Evolutionary conservation across 2,797 vertebrate species (phyloP).

Genomic region (Danio choprae): DNA sequence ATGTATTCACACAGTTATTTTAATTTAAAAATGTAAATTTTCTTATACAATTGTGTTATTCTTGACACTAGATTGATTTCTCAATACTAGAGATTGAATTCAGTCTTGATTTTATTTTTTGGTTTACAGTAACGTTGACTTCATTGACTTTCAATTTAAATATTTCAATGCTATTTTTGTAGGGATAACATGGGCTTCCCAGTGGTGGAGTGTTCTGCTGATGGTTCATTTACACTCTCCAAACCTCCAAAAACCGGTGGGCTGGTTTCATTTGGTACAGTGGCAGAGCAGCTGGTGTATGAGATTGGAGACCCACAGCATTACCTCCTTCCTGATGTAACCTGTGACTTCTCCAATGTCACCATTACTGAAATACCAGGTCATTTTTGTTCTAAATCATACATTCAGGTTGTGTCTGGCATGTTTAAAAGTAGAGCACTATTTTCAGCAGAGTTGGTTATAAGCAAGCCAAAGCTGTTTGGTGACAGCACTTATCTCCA

Average conservation of each 20-base stretch:
- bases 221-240: conserved; percentile 82
- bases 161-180: not conserved
- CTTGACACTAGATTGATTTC: too few species aligned
- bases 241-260: conserved; percentile 84
- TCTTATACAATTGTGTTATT: too few species aligned
- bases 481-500: not conserved
- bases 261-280: conserved; percentile 83
- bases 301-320: conserved; percentile 82
- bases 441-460: not conserved
- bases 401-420: not conserved
- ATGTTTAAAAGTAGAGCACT: not conserved
- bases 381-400: conserved; percentile 53
- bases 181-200: conserved; percentile 90
- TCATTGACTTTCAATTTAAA: not conserved
- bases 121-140: not conserved
- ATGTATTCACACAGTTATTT: too few species aligned
- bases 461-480: not conserved
- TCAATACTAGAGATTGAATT: too few species aligned
- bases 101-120: too few species aligned
- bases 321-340: conserved; percentile 87
- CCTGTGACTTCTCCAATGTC: conserved; percentile 87
- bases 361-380: conserved; percentile 84
- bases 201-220: conserved; percentile 80
- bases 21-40: too few species aligned
- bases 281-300: conserved; percentile 87